Percentiles rank a stretch among this genome's conserved stretches.
These are phyloP conservation scores for Teleopsis dalmanni DNA, from an alignment of 1,140 invertebrate species.

Conservation along the genomic window DNA sequence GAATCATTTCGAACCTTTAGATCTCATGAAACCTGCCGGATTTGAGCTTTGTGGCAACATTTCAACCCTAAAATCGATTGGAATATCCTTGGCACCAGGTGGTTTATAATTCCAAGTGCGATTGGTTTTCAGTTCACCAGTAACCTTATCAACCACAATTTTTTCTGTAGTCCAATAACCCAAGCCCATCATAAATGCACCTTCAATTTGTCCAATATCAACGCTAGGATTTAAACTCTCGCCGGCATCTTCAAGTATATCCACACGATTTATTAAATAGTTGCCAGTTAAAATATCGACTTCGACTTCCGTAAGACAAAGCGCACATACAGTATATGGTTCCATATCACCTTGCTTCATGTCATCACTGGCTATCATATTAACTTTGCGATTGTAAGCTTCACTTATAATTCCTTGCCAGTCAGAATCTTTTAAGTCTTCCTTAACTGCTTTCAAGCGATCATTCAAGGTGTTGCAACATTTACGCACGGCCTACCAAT, in stretches of 20 bases:
- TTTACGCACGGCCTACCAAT: conserved; percentile 59
- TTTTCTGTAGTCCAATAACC: conserved; percentile 72
- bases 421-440: conserved; percentile 49
- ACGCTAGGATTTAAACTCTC: conserved; percentile 64
- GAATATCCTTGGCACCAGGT: conserved; percentile 73
- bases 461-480: conserved; percentile 59
- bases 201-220: conserved; percentile 74
- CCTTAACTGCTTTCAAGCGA: conserved; percentile 56
- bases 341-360: conserved; percentile 43
- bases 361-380: conserved; percentile 56
- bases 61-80: conserved; percentile 68
- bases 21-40: conserved; percentile 60
- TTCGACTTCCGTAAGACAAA: conserved; percentile 58
- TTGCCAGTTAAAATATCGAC: conserved; percentile 68
- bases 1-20: too few species aligned
- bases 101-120: conserved; percentile 78
- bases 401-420: conserved; percentile 61
- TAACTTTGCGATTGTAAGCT: conserved; percentile 52
- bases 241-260: conserved; percentile 68
- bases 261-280: conserved; percentile 53
- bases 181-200: conserved; percentile 79
- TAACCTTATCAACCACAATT: conserved; percentile 55
- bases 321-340: conserved; percentile 53
- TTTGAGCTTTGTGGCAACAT: conserved; percentile 67
- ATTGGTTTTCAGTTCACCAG: conserved; percentile 62